phyloP scores from a whole-genome alignment of 2,113 vertebrate genomes.

The Sorex fumeus region DNA sequence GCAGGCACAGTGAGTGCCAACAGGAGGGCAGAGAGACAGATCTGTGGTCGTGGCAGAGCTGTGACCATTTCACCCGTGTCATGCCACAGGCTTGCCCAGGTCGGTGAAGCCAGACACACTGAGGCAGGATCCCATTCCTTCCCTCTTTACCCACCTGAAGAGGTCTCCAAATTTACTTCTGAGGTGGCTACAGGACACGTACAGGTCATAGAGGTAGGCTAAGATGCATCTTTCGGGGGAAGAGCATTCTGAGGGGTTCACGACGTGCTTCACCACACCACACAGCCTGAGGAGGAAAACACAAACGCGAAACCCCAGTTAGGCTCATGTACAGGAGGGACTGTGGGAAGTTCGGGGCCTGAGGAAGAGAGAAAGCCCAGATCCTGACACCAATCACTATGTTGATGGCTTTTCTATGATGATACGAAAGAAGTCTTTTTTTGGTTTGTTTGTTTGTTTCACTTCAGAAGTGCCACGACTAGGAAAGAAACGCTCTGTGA shows the following conservation, averaged over 20 bases:
- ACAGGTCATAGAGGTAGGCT: constrained; percentile 88
- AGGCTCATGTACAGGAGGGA: too few species aligned
- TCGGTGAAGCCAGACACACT: neutral
- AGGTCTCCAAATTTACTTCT: constrained; percentile 89
- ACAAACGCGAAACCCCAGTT: too few species aligned
- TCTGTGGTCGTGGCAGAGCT: too few species aligned
- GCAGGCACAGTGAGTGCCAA: neutral
- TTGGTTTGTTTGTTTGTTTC: neutral
- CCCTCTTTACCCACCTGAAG: constrained; percentile 86
- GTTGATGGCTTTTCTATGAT: neutral
- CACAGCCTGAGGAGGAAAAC: constrained; percentile 84
- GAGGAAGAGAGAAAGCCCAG: neutral
- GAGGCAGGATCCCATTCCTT: neutral
- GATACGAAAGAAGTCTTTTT: neutral
- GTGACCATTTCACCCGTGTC: too few species aligned
- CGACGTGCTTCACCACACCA: constrained; percentile 88
- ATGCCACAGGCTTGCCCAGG: neutral
- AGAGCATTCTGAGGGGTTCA: constrained; percentile 88
- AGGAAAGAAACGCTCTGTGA: neutral
- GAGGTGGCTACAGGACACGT: constrained; percentile 89
- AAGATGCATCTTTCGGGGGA: constrained; percentile 88
- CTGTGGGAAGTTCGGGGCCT: neutral
- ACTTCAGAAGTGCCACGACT: neutral
- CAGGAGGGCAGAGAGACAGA: neutral
- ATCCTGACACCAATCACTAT: neutral